A percentile compares a stretch with the other conserved stretches of the same genome.
phyloP scores from a whole-genome alignment of 2,888 invertebrate species.

The Gastracanthus pulcherrimus region DNA sequence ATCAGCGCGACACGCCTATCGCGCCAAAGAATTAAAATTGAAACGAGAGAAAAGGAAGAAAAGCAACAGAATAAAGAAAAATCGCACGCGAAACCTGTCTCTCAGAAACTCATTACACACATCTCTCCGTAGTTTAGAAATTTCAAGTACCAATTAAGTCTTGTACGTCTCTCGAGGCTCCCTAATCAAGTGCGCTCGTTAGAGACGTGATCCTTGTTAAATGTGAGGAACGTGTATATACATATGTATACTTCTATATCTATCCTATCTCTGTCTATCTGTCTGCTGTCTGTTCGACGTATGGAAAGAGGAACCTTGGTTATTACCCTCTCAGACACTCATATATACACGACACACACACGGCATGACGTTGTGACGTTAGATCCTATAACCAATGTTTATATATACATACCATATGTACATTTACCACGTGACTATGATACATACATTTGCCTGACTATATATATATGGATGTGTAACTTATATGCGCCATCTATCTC shows the following conservation, averaged over 20 bases:
- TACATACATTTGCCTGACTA: slow-evolving; percentile 48
- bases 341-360: slow-evolving; percentile 34
- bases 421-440: background rate
- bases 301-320: slow-evolving; percentile 36
- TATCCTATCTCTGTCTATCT: slow-evolving; percentile 5
- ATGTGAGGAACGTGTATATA: slow-evolving; percentile 12
- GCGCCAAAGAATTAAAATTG: background rate
- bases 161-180: background rate
- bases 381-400: slow-evolving; percentile 51
- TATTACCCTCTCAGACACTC: background rate
- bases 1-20: background rate
- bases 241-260: background rate
- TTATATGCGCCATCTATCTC: slow-evolving; percentile 9
- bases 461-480: slow-evolving; percentile 22
- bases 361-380: slow-evolving; percentile 62
- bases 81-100: background rate
- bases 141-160: slow-evolving; percentile 3
- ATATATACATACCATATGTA: background rate
- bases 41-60: background rate
- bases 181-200: slow-evolving; percentile 21
- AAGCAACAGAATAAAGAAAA: background rate
- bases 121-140: background rate
- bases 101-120: background rate
- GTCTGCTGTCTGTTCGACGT: slow-evolving; percentile 11
- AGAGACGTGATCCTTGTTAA: background rate